Conservation (phyloP, 2,797 vertebrate genomes). For the Periparus ater region DNA sequence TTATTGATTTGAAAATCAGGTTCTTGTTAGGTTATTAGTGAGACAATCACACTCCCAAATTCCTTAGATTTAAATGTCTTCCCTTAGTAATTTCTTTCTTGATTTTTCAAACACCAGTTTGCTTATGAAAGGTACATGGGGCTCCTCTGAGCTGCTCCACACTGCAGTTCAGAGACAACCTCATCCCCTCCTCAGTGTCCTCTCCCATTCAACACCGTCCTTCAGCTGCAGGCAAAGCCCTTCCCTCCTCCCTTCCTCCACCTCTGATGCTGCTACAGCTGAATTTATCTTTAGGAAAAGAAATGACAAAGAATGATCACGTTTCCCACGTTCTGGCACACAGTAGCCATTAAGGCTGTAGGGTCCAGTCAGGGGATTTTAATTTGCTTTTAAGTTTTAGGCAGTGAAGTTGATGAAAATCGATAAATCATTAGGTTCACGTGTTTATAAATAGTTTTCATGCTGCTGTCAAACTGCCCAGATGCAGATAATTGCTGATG, state of each 20-base stretch:
- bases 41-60: not conserved
- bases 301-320: slow-evolving; percentile 5
- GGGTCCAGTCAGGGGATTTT: slow-evolving; percentile 55
- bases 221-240: not conserved
- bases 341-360: slow-evolving; percentile 34
- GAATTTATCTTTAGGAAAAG: slow-evolving; percentile 46
- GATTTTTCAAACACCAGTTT: not conserved
- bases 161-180: not conserved
- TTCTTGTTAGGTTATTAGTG: not conserved
- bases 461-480: slow-evolving; percentile 61
- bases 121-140: not conserved
- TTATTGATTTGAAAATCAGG: not conserved
- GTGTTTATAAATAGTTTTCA: slow-evolving; percentile 63
- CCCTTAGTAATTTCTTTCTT: not conserved
- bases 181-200: not conserved
- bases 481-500: slow-evolving; percentile 59
- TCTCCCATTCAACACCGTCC: not conserved
- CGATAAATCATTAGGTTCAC: slow-evolving; percentile 69
- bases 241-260: not conserved
- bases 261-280: not conserved
- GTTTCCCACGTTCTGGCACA: slow-evolving; percentile 33
- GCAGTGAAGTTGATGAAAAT: slow-evolving; percentile 66
- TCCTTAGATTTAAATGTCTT: not conserved
- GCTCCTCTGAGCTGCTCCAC: not conserved
- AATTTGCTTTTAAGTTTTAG: slow-evolving; percentile 72